Percentiles rank a stretch among this genome's conserved stretches.
Evolutionary conservation across 2,113 vertebrate genomes (phyloP).

Genomic region (Limnothrissa miodon): DNA sequence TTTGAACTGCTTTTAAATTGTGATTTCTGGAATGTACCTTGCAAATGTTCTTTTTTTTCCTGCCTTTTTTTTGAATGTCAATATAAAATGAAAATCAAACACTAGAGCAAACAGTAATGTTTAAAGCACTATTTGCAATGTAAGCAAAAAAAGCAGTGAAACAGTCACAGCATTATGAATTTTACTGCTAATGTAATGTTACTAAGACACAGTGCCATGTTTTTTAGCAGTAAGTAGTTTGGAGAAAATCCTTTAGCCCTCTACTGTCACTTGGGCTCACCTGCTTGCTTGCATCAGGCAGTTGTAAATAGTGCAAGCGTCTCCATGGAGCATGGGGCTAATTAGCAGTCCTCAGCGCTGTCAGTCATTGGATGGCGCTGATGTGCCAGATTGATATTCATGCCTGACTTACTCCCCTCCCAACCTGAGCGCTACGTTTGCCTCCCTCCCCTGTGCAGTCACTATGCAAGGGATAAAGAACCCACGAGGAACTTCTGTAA

Average conservation of each 20-base stretch:
- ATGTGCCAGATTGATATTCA: slow-evolving; percentile 76
- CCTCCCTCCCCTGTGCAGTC: slow-evolving; percentile 71
- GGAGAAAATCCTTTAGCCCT: slow-evolving; percentile 1
- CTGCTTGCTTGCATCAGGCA: slow-evolving; percentile 47
- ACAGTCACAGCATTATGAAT: too few relatives aligned
- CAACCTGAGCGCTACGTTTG: slow-evolving; percentile 68
- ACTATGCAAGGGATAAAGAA: slow-evolving; percentile 57
- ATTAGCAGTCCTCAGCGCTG: slow-evolving; percentile 66
- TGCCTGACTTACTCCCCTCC: slow-evolving; percentile 69
- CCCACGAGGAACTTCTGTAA: slow-evolving; percentile 38
- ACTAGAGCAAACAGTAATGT: too few relatives aligned
- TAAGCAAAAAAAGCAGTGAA: too few relatives aligned
- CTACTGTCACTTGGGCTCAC: slow-evolving; percentile 60
- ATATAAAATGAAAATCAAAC: too few relatives aligned
- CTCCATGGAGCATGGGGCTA: slow-evolving; percentile 51
- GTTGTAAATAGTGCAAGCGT: slow-evolving; percentile 47
- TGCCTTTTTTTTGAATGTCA: too few relatives aligned
- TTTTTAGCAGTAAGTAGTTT: not conserved
- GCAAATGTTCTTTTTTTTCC: too few relatives aligned
- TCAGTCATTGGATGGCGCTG: slow-evolving; percentile 74
- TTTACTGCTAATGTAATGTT: too few relatives aligned
- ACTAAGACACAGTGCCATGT: too few relatives aligned
- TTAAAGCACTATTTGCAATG: too few relatives aligned
- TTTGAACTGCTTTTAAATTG: not conserved
- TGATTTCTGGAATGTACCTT: not conserved